Conservation (phyloP, 2,888 invertebrate genomes). For the Hybos culiciformis region DNA sequence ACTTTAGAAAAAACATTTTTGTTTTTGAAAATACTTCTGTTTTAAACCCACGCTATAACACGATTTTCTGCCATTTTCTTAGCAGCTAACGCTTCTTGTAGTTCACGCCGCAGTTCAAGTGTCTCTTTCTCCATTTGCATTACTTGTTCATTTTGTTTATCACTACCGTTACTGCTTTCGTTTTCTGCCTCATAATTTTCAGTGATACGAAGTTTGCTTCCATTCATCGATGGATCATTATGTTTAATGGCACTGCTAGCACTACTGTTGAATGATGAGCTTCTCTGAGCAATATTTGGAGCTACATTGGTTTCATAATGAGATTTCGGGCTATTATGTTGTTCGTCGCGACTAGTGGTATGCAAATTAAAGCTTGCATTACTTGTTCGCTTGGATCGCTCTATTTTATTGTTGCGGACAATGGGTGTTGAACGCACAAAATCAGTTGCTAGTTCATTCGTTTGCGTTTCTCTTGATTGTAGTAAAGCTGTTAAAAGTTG, state of each 20-base stretch:
- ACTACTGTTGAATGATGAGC: no score
- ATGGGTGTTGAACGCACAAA: slow-evolving; percentile 17
- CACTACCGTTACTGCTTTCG: slow-evolving; percentile 11
- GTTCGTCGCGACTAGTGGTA: slow-evolving; percentile 6
- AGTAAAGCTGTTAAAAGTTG: slow-evolving; percentile 28
- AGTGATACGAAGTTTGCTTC: background rate
- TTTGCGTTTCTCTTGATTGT: slow-evolving; percentile 26
- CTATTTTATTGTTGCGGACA: no score
- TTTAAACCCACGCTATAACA: slow-evolving; percentile 36
- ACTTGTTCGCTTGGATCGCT: no score
- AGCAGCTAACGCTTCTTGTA: slow-evolving; percentile 31
- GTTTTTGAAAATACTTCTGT: slow-evolving; percentile 4
- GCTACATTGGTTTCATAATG: no score
- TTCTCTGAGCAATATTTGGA: no score
- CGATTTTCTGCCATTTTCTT: slow-evolving; percentile 34
- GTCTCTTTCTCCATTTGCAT: slow-evolving; percentile 19
- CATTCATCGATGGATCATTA: no score
- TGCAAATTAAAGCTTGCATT: slow-evolving; percentile 28
- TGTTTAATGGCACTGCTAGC: no score
- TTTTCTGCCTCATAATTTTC: background rate
- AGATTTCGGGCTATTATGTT: background rate
- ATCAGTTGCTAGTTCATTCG: slow-evolving; percentile 29
- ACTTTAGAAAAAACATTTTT: background rate
- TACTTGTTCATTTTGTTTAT: slow-evolving; percentile 7
- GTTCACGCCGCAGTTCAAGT: slow-evolving; percentile 28